Conservation (phyloP, 92 coral and sea anemone species). For the Epizoanthus rinbou region DNA sequence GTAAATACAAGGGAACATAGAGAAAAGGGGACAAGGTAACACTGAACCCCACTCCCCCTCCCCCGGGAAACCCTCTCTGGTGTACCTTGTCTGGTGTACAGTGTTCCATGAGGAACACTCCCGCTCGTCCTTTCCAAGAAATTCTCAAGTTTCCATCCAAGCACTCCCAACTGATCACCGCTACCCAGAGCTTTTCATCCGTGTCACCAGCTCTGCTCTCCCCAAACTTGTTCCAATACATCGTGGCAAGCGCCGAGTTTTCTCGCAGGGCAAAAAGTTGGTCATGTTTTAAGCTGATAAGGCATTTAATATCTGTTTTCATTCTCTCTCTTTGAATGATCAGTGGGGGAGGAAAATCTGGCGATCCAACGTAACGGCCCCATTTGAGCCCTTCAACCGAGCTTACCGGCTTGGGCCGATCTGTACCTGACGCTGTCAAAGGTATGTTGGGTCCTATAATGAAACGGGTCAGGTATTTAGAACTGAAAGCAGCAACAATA, state of each 20-base stretch:
- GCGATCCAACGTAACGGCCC: constrained; percentile 96
- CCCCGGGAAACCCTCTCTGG: too few relatives aligned
- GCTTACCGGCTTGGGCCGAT: constrained; percentile 68
- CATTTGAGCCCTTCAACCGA: constrained; percentile 93
- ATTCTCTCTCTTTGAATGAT: constrained; percentile 65
- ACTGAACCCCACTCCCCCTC: too few relatives aligned
- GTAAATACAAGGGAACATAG: too few relatives aligned
- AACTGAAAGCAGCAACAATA: too few relatives aligned
- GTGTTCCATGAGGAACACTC: constrained; percentile 81
- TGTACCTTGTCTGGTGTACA: constrained; percentile 89
- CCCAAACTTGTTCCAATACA: constrained; percentile 63
- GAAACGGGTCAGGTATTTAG: neutral
- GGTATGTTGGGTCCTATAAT: constrained; percentile 8
- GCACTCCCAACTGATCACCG: constrained; percentile 86
- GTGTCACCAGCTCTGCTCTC: constrained; percentile 38
- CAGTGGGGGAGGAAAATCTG: constrained; percentile 81
- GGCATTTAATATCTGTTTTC: constrained; percentile 61
- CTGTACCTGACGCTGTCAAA: constrained; percentile 35
- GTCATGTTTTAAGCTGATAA: constrained; percentile 72
- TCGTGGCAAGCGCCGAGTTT: constrained; percentile 74
- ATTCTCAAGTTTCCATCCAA: constrained; percentile 82
- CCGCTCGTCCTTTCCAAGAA: constrained; percentile 67
- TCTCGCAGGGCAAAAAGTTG: constrained; percentile 71
- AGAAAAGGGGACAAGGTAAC: too few relatives aligned
- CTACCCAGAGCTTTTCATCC: constrained; percentile 77